Base-by-base conservation (phyloP, 2,797 vertebrate genomes). In the Nyctibius grandis region DNA sequence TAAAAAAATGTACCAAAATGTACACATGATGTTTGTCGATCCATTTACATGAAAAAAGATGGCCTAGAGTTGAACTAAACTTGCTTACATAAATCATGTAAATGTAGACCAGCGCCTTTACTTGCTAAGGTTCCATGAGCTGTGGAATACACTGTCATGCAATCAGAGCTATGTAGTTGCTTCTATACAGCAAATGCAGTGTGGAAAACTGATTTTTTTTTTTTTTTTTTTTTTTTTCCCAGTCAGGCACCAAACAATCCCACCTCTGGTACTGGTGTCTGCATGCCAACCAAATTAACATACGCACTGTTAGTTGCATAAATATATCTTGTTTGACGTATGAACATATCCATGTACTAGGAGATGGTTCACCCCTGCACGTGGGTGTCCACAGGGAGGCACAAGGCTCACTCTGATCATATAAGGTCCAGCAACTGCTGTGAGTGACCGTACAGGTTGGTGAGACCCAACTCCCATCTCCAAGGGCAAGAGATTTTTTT, bases 1-100 rank as follows among this genome's bases (percentile, higher is more conserved):
- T 44, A 72, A 16, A 18, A 18, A 23, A 98, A 99, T 98, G 98
- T 99, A 98, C 98, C 98, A 98, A 99, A 98, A 98, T 98, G 98
- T 98, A 98, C 98, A 98, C 97, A 97, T 28, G 5, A 23, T 20
- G 34, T 95, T 97, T 98, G 84, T 97, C 81, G 57, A 95, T 97
- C 96, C 93, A 94, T 97, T 95, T 88, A 76, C 57, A 34, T 90
- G 82, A 33, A 76, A 95, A 96, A 96, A 72, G 79, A 85, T 42
- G 34, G 25, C 1, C 5, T 16, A 13, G 53, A 83, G 95, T 76
- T 45, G 87, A 90, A 95, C 96, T 94, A 84, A 96, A 95, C 82
- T 95, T 93, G 93, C 94, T 98, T 96, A 96, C 94, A 50, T 81
- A 95, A 60, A 95, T 97, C 89, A 95, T 90, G 95, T 97, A 98